Evolutionary conservation across 2,797 vertebrate genomes (phyloP), one percentile per base, ranked within the genome.

Genomic region (Crocidura indochinensis): DNA sequence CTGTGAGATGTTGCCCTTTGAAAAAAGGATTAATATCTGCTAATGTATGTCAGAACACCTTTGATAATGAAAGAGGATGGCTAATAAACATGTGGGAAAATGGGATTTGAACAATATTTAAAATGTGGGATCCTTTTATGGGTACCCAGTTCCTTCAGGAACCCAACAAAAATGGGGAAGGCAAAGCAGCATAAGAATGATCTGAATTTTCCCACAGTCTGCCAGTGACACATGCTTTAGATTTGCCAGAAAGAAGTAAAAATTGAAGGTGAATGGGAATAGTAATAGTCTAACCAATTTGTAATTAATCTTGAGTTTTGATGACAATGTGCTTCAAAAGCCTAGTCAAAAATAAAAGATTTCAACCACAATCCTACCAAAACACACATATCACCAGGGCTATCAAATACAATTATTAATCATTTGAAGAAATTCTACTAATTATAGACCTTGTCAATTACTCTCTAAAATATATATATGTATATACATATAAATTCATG

Each of bases 101-200:
- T 10, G 19, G 22, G 8, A n/a, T 77, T 29, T 68, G 72, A 8
- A 17, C 56, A 31, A 11, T 29, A 27, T 10, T 79, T 26, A 29
- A 44, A 49, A 31, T 9, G 1, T 19, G 38, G 12, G n/a, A 27
- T 31, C 29, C 8, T 56, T 2, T 0, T 0, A 1, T 3, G 0
- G 47, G 71, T n/a, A 65, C 22, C n/a, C 14, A 4, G 0, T 8
- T 11, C 47, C 44, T 72, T 49, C 22, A 53, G 22, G 31, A 87
- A 56, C 26, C 6, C 10, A 0, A 2, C 0, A 1, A 31, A 1
- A 31, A 68, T 65, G 6, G 8, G 8, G 1, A 10, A 0, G 24
- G 56, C 49, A 20, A 6, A 4, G 8, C 47, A n/a, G 5, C 20
- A 53, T 20, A 64, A 72, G 29, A 8, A 15, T 71, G 31, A 19